Evolutionary conservation across 2,888 invertebrate genomes (phyloP).

Genomic region (Cactoblastis cactorum): DNA sequence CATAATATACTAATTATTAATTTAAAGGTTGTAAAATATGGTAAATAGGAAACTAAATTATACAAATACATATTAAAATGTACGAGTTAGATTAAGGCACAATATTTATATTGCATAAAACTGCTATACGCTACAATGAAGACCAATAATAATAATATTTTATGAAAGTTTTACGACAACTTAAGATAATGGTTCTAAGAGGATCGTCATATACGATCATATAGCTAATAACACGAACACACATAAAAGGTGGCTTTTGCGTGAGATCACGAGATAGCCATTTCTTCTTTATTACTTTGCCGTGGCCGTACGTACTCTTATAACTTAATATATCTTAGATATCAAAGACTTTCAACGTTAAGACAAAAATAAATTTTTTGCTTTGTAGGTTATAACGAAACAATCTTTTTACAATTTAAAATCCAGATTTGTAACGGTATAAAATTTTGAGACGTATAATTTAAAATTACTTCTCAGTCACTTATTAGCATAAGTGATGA

Average conservation of each 20-base stretch:
- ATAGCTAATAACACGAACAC: conserved; percentile 20
- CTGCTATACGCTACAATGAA: not conserved
- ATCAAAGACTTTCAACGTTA: not conserved
- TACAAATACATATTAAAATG: no score
- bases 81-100: not conserved
- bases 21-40: no score
- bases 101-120: not conserved
- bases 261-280: conserved; percentile 30
- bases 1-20: no score
- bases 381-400: no score
- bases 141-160: conserved; percentile 4
- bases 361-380: no score
- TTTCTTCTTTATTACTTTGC: conserved; percentile 39
- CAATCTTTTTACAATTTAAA: no score
- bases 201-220: conserved; percentile 1
- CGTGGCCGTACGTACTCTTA: conserved; percentile 26
- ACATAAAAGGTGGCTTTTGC: conserved; percentile 38
- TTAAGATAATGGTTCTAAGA: conserved; percentile 12
- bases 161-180: conserved; percentile 6
- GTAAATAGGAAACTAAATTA: no score
- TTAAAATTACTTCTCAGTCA: no score
- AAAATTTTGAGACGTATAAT: no score
- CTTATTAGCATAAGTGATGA: no score
- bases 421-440: no score
- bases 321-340: conserved; percentile 22